phyloP scores from a whole-genome alignment of 2,113 vertebrate species.

The Lagopus leucura region DNA sequence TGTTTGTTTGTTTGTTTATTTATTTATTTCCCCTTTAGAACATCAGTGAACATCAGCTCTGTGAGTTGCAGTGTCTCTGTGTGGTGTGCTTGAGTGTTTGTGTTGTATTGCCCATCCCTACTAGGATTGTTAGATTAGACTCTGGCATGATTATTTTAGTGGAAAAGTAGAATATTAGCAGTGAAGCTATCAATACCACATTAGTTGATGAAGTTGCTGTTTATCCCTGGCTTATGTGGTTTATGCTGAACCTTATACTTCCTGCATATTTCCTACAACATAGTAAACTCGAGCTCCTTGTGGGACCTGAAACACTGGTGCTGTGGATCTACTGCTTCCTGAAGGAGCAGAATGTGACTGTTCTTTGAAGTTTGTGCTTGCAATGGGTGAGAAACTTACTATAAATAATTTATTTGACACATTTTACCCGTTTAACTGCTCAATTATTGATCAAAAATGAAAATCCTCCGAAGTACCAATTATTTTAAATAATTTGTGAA shows the following conservation, averaged over 20 bases:
- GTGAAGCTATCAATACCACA: neutral
- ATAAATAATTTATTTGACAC: constrained; percentile 60
- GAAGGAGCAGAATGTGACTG: neutral
- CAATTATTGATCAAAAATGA: constrained; percentile 67
- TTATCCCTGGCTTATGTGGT: fast-evolving
- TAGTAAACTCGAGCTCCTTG: neutral
- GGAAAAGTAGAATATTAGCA: neutral
- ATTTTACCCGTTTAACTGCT: constrained; percentile 59
- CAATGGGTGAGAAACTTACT: neutral
- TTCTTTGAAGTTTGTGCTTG: constrained; percentile 48
- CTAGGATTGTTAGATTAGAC: neutral
- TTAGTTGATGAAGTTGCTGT: fast-evolving
- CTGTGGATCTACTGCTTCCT: neutral
- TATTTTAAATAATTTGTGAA: constrained; percentile 61
- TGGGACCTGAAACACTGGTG: neutral
- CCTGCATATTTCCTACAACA: fast-evolving
- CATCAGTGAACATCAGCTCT: neutral
- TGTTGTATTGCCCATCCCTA: neutral
- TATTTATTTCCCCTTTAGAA: neutral
- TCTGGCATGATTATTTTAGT: neutral
- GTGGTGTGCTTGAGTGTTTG: neutral
- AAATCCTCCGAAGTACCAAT: constrained; percentile 46
- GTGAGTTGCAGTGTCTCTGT: neutral
- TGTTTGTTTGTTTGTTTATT: too few species aligned
- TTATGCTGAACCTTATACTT: neutral